Evolutionary conservation across 2,888 invertebrate species (phyloP).

Genomic region (Eutolmus rufibarbis): DNA sequence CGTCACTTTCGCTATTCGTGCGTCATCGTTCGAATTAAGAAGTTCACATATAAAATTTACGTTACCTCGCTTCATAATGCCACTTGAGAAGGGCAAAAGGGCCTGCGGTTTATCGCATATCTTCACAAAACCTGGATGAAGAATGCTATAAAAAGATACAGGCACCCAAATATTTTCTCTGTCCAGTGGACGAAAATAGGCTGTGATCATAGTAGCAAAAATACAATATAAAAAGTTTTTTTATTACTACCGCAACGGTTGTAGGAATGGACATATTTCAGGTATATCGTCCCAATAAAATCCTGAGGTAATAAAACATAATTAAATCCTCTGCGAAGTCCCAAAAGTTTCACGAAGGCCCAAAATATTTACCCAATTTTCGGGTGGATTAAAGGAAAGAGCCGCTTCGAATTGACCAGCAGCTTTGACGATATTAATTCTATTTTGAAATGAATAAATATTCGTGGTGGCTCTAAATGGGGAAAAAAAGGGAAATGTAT

Average conservation of each 20-base stretch:
- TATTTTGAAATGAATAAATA: neutral
- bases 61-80: neutral
- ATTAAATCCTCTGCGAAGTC: neutral
- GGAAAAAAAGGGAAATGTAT: neutral
- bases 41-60: neutral
- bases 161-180: neutral
- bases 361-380: neutral
- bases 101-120: neutral
- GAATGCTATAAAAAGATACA: neutral
- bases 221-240: neutral
- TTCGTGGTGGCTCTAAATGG: neutral
- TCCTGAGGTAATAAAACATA: neutral
- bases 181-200: neutral
- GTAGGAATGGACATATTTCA: neutral
- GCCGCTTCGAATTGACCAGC: neutral
- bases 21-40: neutral
- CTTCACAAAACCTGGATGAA: neutral
- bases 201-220: neutral
- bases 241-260: neutral
- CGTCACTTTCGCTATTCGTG: neutral
- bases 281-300: neutral
- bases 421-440: neutral
- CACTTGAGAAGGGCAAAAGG: neutral
- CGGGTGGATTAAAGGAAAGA: neutral
- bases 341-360: neutral